Evolutionary conservation across 2,888 invertebrate species (phyloP).

Genomic region (Mactromeris polynyma): DNA sequence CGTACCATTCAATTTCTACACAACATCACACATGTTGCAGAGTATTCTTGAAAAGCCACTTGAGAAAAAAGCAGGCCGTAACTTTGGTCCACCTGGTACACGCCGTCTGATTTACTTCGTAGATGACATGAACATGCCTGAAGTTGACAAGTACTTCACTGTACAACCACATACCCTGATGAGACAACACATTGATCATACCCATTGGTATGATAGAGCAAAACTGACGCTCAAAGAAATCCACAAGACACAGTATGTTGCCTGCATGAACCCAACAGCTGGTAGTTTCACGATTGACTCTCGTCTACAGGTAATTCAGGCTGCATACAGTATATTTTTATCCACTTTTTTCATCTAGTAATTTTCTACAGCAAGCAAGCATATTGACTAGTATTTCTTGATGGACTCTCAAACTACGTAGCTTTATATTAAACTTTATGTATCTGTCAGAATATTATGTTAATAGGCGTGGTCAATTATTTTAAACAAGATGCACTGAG

Average conservation of each 20-base stretch:
- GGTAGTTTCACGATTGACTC: conserved; percentile 99
- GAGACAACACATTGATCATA: conserved; percentile 97
- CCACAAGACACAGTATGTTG: conserved; percentile 98
- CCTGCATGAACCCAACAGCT: conserved; percentile 99
- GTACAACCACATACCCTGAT: conserved; percentile 98
- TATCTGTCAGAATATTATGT: no score
- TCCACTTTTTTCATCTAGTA: no score
- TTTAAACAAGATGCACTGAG: no score
- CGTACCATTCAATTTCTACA: conserved; percentile 98
- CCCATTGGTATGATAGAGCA: conserved; percentile 98
- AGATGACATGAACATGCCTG: conserved; percentile 99
- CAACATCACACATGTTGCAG: conserved; percentile 92
- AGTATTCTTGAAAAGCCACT: conserved; percentile 95
- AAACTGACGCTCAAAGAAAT: conserved; percentile 96
- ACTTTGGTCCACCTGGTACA: conserved; percentile 98
- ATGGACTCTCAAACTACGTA: no score
- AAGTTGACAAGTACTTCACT: conserved; percentile 97
- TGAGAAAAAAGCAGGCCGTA: conserved; percentile 98
- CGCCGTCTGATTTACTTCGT: conserved; percentile 97
- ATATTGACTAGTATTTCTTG: no score
- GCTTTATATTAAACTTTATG: no score
- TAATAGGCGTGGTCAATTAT: no score
- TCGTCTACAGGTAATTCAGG: conserved; percentile 90
- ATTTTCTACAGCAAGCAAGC: no score
- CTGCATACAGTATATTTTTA: neutral